Evolutionary conservation across 1,140 invertebrate genomes (phyloP).

Genomic region (Stegodyphus mimosarum): DNA sequence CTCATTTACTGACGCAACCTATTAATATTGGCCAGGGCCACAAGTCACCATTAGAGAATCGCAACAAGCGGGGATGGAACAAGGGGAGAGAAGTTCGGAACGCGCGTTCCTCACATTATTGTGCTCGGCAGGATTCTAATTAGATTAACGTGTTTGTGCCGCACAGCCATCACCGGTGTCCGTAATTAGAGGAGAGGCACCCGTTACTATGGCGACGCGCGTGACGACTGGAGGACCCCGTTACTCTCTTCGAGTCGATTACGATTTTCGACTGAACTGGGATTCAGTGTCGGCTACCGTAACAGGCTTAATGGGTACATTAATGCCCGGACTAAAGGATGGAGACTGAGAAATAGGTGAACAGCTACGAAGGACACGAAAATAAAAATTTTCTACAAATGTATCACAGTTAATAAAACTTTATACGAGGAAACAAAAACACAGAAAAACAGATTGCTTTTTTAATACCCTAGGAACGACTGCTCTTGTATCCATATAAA

Average conservation of each 20-base stretch:
- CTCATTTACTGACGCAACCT: constrained; percentile 32
- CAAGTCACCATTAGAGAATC: constrained; percentile 35
- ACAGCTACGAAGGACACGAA: neutral
- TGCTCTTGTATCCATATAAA: too few species aligned
- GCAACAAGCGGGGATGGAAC: constrained; percentile 1
- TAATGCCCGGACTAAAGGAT: constrained; percentile 44
- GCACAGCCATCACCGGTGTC: constrained; percentile 43
- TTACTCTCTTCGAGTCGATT: constrained; percentile 41
- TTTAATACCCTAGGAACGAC: too few species aligned
- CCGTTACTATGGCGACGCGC: constrained; percentile 38
- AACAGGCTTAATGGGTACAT: constrained; percentile 45
- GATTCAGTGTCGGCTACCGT: constrained; percentile 39
- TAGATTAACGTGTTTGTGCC: constrained; percentile 55
- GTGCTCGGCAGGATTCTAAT: constrained; percentile 52
- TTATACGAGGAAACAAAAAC: too few species aligned
- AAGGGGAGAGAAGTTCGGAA: neutral
- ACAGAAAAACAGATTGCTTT: too few species aligned
- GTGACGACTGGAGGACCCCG: constrained; percentile 11
- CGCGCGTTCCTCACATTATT: constrained; percentile 31
- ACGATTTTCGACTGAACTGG: constrained; percentile 32
- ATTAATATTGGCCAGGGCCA: constrained; percentile 52
- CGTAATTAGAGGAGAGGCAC: constrained; percentile 42
- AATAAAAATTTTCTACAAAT: too few species aligned
- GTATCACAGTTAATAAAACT: too few species aligned
- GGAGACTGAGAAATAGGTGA: neutral